Percentiles rank a stretch among this genome's conserved stretches.
Conservation (phyloP, 1,140 invertebrate species). For the Drosophila teissieri region DNA sequence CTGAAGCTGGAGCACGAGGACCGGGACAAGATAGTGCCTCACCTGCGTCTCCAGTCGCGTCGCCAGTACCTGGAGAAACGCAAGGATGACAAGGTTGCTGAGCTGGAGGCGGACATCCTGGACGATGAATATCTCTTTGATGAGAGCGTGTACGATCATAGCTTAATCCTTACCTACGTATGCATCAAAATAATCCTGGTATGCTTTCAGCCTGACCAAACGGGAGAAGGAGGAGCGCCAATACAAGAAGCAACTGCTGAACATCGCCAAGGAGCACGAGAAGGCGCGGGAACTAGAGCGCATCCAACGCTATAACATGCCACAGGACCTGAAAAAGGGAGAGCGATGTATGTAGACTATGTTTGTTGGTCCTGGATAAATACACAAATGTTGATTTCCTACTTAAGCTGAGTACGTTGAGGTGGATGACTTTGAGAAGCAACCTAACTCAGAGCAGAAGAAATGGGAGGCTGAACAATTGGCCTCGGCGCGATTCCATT, state of each 20-base stretch:
- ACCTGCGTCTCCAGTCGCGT: conserved; percentile 95
- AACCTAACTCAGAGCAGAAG: conserved; percentile 96
- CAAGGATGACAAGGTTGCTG: conserved; percentile 98
- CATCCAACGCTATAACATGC: conserved; percentile 97
- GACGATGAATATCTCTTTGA: conserved; percentile 99
- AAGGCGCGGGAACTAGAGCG: conserved; percentile 96
- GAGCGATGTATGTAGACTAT: conserved; percentile 85
- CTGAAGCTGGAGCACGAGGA: conserved; percentile 94
- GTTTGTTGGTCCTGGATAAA: not conserved
- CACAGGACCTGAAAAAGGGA: conserved; percentile 90
- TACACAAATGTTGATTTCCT: not conserved
- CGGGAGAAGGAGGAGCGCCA: conserved; percentile 93
- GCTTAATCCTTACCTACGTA: not conserved
- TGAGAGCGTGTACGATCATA: conserved; percentile 90
- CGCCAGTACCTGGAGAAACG: conserved; percentile 97
- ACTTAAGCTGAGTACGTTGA: conserved; percentile 90
- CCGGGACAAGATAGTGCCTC: conserved; percentile 93
- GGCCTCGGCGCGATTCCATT: conserved; percentile 94
- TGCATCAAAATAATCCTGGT: not conserved
- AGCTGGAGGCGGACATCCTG: conserved; percentile 96
- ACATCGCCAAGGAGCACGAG: conserved; percentile 97
- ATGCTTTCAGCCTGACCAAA: conserved; percentile 89
- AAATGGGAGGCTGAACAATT: conserved; percentile 99
- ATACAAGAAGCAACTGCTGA: conserved; percentile 96
- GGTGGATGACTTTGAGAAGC: conserved; percentile 93